Conservation (phyloP, 1,140 invertebrate genomes). For the Phocides pigmalion region DNA sequence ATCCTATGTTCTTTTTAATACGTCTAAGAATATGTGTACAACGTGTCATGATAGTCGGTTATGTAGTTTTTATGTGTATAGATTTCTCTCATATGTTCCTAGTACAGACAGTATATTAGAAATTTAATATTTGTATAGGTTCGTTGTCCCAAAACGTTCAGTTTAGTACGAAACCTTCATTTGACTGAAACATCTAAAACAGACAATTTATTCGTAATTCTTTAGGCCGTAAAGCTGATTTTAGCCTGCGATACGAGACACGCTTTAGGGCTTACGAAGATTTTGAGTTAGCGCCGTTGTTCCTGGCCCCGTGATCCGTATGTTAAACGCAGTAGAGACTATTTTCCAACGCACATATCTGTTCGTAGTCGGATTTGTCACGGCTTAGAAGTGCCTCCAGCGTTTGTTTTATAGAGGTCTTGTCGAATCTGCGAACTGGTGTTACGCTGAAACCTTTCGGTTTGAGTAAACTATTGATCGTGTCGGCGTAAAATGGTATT, state of each 20-base stretch:
- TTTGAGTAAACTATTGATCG: not conserved
- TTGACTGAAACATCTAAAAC: not conserved
- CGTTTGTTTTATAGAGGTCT: constrained; percentile 35
- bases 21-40: no score
- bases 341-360: constrained; percentile 11
- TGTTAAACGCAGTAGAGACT: constrained; percentile 5
- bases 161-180: not conserved
- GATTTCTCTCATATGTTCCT: no score
- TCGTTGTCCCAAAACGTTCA: not conserved
- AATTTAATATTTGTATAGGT: no score
- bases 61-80: no score
- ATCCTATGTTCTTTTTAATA: no score
- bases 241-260: not conserved
- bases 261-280: constrained; percentile 7
- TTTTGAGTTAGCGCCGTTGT: not conserved
- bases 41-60: no score
- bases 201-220: constrained; percentile 18
- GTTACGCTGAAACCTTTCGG: constrained; percentile 19
- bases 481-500: not conserved
- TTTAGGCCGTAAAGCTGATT: constrained; percentile 18
- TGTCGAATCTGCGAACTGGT: constrained; percentile 31
- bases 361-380: constrained; percentile 25
- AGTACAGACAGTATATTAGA: no score
- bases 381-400: constrained; percentile 28
- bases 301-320: not conserved